Base-by-base conservation (phyloP, 2,113 vertebrate genomes). In the Pedetes capensis region DNA sequence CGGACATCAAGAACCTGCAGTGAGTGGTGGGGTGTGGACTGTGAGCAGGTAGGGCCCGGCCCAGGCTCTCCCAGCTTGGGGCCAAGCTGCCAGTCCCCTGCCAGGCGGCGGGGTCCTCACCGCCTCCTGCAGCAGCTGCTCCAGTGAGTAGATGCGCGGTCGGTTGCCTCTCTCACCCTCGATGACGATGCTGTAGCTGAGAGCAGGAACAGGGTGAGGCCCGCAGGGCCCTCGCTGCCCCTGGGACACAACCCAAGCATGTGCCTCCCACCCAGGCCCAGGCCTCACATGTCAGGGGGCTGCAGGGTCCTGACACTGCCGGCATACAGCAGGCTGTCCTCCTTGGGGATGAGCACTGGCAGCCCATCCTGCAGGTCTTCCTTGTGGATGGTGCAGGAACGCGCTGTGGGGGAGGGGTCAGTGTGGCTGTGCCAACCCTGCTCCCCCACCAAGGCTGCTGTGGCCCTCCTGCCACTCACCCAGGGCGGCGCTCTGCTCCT, bases 71-170 rank as follows among this genome's bases (percentile, higher is more conserved):
- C 49, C 12, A 16, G 49, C 23, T 23, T 20, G 6, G 53, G 13
- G 20, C 37, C 1, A 49, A 39, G 6, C 66, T 10, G 8, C 87
- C 61, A 12, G 66, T 7, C 32, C 51, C 59, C 2, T 9, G 76
- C 76, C 22, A 0, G 66, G 66, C 25, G 1, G 20, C 44, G 6
- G 64, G 9, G 0, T 22, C 29, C 99, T 99, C 98, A 99, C 99
- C 68, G 99, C 99, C 98, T 99, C 99, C 98, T 99, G 99, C 86
- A 99, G 98, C 97, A 99, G 98, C 97, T 99, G 99, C 97, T 99
- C 99, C 98, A 99, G 97, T 0, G 99, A 99, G 98, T 99, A 99
- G 98, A 99, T 98, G 74, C 99, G 98, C 92, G 99, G 99, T 71
- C 99, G 98, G 98, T 99, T 99, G 96, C 99, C 99, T 97, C 99